A percentile compares a stretch with the other conserved stretches of the same genome.
These are phyloP conservation scores for Dreissena rostriformis DNA, from an alignment of 1,140 invertebrate species.

Conservation along the genomic window DNA sequence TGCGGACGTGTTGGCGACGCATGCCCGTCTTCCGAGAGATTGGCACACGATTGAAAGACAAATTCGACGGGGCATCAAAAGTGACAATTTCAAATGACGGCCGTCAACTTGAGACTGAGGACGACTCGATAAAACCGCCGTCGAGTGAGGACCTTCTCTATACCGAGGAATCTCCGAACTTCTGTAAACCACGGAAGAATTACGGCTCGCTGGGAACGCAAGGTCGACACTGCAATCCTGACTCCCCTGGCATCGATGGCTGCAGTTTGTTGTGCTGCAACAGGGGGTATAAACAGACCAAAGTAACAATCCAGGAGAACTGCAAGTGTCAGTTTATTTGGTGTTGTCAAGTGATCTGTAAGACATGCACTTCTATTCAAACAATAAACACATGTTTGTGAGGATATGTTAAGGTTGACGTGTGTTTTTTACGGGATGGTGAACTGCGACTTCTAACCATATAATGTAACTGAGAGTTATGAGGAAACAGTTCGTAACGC, in stretches of 20 bases:
- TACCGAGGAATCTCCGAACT: conserved; percentile 94
- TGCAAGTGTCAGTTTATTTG: conserved; percentile 76
- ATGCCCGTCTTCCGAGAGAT: conserved; percentile 92
- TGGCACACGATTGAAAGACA: conserved; percentile 89
- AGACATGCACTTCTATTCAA: conserved; percentile 70
- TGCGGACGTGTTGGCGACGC: conserved; percentile 97
- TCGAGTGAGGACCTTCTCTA: conserved; percentile 94
- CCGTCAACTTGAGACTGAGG: conserved; percentile 68
- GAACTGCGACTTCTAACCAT: too few relatives aligned
- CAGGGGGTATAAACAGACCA: conserved; percentile 63
- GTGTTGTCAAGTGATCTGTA: conserved; percentile 77
- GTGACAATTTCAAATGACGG: conserved; percentile 83
- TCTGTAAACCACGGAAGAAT: conserved; percentile 85
- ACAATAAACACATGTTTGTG: conserved; percentile 68
- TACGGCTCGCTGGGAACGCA: conserved; percentile 73
- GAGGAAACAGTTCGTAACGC: too few relatives aligned
- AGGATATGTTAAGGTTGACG: neutral
- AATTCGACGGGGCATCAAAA: conserved; percentile 90
- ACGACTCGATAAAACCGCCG: conserved; percentile 85
- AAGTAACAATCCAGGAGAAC: conserved; percentile 70
- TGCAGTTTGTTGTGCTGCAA: conserved; percentile 83
- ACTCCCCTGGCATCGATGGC: conserved; percentile 78
- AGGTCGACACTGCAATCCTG: conserved; percentile 80
- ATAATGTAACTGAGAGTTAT: too few relatives aligned
- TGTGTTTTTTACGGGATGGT: too few relatives aligned